Percentiles rank a stretch among this genome's conserved stretches.
These are phyloP conservation scores for Pundamilia nyererei DNA, from an alignment of 2,113 vertebrate genomes.

Conservation along the genomic window DNA sequence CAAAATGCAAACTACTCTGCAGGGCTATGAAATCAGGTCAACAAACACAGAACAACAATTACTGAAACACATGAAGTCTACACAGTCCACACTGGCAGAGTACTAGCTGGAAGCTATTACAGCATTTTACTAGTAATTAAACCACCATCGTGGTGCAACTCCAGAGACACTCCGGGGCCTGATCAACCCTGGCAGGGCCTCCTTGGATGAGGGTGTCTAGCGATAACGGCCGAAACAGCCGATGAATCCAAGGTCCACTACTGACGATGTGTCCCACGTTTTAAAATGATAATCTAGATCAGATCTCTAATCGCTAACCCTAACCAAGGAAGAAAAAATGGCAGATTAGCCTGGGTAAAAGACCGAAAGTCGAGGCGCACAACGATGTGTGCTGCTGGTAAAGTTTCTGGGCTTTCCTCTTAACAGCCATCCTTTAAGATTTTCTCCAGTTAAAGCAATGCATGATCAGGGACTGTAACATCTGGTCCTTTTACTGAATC, in stretches of 20 bases:
- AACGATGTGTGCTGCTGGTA: background rate
- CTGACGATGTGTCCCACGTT: background rate
- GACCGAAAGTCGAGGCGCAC: fast-evolving
- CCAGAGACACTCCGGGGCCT: fast-evolving
- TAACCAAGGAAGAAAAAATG: background rate
- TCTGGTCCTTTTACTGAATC: background rate
- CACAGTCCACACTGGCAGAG: background rate
- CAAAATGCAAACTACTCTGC: background rate
- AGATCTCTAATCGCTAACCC: background rate
- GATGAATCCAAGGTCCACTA: background rate
- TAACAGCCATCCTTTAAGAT: background rate
- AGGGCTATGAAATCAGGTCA: background rate
- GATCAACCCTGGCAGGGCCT: background rate
- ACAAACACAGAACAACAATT: background rate
- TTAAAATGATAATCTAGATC: background rate
- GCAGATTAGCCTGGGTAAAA: background rate
- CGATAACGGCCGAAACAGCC: background rate
- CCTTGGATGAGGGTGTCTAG: background rate
- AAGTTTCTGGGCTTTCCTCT: background rate
- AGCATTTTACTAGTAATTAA: background rate
- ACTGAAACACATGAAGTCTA: background rate
- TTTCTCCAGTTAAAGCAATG: background rate
- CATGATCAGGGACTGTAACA: background rate
- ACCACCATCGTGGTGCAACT: background rate
- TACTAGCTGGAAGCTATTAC: background rate